phyloP scores from a whole-genome alignment of 2,888 invertebrate genomes.

The Ophraella communa region DNA sequence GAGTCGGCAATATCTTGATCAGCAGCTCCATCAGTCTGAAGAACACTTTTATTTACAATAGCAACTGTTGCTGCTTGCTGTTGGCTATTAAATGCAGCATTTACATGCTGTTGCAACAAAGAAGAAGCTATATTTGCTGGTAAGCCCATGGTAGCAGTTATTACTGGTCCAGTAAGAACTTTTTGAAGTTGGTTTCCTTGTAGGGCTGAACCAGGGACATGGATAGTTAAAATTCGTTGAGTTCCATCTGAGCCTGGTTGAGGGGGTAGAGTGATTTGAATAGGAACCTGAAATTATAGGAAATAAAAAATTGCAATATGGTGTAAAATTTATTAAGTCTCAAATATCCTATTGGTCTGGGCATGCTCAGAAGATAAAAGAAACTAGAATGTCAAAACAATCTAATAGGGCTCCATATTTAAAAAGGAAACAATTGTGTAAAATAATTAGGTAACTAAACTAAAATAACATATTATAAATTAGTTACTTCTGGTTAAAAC shows the following conservation, averaged over 20 bases:
- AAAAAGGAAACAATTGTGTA: too few relatives aligned
- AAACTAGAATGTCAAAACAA: too few relatives aligned
- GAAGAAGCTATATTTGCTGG: slow-evolving; percentile 83
- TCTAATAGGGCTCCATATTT: too few relatives aligned
- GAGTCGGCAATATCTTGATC: slow-evolving; percentile 18
- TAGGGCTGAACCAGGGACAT: slow-evolving; percentile 86
- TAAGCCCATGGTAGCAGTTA: slow-evolving; percentile 87
- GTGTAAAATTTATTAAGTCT: too few relatives aligned
- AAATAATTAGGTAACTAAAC: too few relatives aligned
- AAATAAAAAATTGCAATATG: neutral
- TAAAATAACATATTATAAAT: too few relatives aligned
- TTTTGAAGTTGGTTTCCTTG: slow-evolving; percentile 68
- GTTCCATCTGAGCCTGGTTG: slow-evolving; percentile 72
- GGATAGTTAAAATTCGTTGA: slow-evolving; percentile 83
- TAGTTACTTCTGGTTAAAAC: too few relatives aligned
- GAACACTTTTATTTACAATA: slow-evolving; percentile 43
- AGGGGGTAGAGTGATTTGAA: slow-evolving; percentile 80
- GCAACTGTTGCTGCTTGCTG: slow-evolving; percentile 41
- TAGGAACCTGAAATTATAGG: slow-evolving; percentile 59
- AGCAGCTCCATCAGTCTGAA: slow-evolving; percentile 47
- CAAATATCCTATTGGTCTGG: too few relatives aligned
- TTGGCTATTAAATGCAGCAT: slow-evolving; percentile 67
- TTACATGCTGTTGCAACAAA: slow-evolving; percentile 87
- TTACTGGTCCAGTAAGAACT: slow-evolving; percentile 85
- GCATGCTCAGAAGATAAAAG: too few relatives aligned